These are phyloP conservation scores for Crocallis elinguaria DNA, from an alignment of 2,888 invertebrate species.

Conservation along the genomic window DNA sequence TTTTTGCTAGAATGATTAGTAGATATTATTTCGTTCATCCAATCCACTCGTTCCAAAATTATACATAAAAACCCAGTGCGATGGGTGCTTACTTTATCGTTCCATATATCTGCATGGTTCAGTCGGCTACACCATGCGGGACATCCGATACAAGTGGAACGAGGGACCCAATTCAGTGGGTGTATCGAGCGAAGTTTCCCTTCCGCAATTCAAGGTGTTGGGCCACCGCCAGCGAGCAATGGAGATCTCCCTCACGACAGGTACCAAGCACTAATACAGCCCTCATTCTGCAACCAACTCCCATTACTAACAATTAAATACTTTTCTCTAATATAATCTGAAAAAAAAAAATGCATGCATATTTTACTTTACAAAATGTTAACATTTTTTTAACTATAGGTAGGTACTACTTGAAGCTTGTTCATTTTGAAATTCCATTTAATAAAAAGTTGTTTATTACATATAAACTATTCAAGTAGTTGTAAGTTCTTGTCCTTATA, in stretches of 20 bases:
- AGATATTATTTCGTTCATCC: slow-evolving; percentile 20
- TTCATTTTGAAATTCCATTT: background rate
- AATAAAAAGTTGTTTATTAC: background rate
- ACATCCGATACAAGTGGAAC: slow-evolving; percentile 99
- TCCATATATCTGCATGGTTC: slow-evolving; percentile 83
- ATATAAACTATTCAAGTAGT: slow-evolving; percentile 13
- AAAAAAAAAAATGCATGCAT: background rate
- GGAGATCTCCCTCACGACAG: slow-evolving; percentile 97
- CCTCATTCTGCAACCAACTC: slow-evolving; percentile 24
- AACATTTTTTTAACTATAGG: too few species aligned
- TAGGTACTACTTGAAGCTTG: background rate
- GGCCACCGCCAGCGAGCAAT: slow-evolving; percentile 96
- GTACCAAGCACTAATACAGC: slow-evolving; percentile 83
- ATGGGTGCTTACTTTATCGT: slow-evolving; percentile 82
- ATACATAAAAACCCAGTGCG: slow-evolving; percentile 73
- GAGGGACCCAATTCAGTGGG: slow-evolving; percentile 97
- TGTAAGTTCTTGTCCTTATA: background rate
- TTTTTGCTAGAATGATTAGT: slow-evolving; percentile 13
- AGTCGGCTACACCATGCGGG: slow-evolving; percentile 99
- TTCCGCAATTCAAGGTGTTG: slow-evolving; percentile 98
- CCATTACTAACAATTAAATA: background rate
- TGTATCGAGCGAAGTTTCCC: slow-evolving; percentile 96
- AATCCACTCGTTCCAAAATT: slow-evolving; percentile 23
- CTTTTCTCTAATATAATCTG: background rate
- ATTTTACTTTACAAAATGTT: too few species aligned